Evolutionary conservation across 2,888 invertebrate species (phyloP).

Genomic region (Microctonus aethiopoides): DNA sequence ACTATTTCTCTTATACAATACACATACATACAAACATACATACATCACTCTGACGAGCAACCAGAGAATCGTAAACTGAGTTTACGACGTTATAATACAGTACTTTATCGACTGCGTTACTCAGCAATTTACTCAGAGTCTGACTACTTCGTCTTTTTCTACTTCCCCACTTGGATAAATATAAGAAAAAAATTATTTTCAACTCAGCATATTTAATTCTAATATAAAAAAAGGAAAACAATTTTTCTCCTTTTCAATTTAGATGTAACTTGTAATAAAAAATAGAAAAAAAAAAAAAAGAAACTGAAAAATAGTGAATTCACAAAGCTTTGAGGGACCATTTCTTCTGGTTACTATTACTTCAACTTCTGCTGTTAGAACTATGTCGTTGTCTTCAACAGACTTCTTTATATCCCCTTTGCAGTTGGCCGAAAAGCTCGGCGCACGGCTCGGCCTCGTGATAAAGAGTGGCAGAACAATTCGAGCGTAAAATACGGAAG

Average conservation of each 20-base stretch:
- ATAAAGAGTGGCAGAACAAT: conserved; percentile 17
- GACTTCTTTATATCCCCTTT: conserved; percentile 11
- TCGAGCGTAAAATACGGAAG: conserved; percentile 22
- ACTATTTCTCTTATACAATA: neutral
- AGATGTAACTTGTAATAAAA: neutral
- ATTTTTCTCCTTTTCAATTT: neutral
- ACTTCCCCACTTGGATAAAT: too few species aligned
- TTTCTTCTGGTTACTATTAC: neutral
- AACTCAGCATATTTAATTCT: neutral
- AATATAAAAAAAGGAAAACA: neutral
- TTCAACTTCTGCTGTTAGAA: neutral
- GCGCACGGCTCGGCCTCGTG: neutral
- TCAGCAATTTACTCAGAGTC: neutral
- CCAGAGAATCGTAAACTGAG: conserved; percentile 10
- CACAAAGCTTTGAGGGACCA: conserved; percentile 23
- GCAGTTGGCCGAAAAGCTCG: conserved; percentile 1
- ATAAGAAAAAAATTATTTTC: too few species aligned
- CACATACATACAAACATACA: neutral
- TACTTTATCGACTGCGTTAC: neutral
- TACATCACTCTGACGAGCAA: neutral
- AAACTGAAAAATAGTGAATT: too few species aligned
- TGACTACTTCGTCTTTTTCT: neutral
- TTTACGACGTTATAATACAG: neutral
- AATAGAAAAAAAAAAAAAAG: too few species aligned
- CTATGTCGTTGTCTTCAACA: neutral